Evolutionary conservation across 2,888 invertebrate genomes (phyloP).

Genomic region (Myopa tessellatipennis): DNA sequence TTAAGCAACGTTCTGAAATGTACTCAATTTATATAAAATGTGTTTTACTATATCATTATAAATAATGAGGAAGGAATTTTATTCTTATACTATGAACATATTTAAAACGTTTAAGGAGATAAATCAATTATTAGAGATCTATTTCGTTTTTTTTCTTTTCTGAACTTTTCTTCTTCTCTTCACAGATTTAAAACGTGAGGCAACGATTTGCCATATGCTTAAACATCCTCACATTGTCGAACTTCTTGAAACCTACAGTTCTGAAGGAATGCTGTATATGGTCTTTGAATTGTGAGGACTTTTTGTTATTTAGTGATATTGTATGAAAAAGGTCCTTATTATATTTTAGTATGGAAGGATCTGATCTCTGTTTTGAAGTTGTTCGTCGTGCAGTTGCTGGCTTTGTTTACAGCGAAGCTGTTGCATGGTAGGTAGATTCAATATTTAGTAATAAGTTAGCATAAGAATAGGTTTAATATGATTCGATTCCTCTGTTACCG

Average conservation of each 20-base stretch:
- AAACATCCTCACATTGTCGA: constrained; percentile 99
- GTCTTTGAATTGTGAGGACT: constrained; percentile 97
- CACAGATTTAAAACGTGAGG: constrained; percentile 96
- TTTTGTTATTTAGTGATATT: constrained; percentile 3
- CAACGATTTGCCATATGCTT: constrained; percentile 98
- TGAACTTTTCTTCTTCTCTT: constrained; percentile 53
- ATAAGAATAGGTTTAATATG: neutral
- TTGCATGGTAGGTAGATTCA: constrained; percentile 83
- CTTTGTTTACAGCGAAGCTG: constrained; percentile 99
- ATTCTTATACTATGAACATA: too few relatives aligned
- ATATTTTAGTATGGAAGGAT: constrained; percentile 93
- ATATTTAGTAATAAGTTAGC: neutral
- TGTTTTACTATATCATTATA: neutral
- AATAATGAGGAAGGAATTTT: too few relatives aligned
- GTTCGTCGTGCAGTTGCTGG: constrained; percentile 95
- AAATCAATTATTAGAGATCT: neutral
- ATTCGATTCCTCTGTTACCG: neutral
- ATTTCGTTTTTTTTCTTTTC: neutral
- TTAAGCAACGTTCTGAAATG: neutral
- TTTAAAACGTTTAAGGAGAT: neutral
- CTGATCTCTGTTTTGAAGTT: constrained; percentile 98
- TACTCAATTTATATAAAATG: neutral
- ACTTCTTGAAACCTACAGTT: constrained; percentile 96
- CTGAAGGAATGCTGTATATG: constrained; percentile 99
- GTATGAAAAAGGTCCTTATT: constrained; percentile 6